A percentile compares a stretch with the other conserved stretches of the same genome.
Conservation (phyloP, 2,797 vertebrate genomes). For the Hapalemur alaotrensis region DNA sequence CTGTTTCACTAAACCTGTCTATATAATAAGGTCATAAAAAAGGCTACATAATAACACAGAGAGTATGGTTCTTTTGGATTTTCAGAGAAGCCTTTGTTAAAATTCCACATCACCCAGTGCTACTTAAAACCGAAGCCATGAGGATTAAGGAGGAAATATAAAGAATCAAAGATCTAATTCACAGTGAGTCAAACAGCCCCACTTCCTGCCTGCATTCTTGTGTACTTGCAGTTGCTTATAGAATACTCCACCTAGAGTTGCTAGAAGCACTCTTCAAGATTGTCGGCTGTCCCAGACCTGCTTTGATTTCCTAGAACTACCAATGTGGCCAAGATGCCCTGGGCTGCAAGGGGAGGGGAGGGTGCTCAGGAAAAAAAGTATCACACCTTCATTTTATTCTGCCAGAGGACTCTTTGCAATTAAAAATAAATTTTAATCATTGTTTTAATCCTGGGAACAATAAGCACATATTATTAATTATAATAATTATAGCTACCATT, state of each 20-base stretch:
- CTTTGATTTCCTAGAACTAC: background rate
- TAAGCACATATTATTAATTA: background rate
- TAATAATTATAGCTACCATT: background rate
- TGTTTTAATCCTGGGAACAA: background rate
- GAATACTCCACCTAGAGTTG: background rate
- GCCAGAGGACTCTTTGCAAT: background rate
- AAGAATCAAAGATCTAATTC: slow-evolving; percentile 60
- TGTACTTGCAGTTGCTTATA: background rate
- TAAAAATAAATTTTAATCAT: background rate
- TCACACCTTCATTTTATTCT: background rate
- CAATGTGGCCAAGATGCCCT: background rate
- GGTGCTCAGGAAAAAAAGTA: background rate
- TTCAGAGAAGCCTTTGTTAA: slow-evolving; percentile 65
- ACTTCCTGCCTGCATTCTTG: slow-evolving; percentile 17
- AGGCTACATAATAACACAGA: slow-evolving; percentile 30
- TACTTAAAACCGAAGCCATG: slow-evolving; percentile 46
- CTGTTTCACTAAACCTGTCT: slow-evolving; percentile 54
- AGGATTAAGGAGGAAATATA: slow-evolving; percentile 39
- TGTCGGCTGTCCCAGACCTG: background rate
- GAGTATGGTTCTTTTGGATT: slow-evolving; percentile 45
- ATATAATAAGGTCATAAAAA: slow-evolving; percentile 63
- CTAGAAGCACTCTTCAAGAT: background rate
- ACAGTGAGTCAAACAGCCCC: background rate
- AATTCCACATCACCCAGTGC: background rate
- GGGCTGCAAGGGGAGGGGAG: background rate